These are phyloP conservation scores for Hydraecia micacea DNA, from an alignment of 2,888 invertebrate genomes.

Conservation along the genomic window DNA sequence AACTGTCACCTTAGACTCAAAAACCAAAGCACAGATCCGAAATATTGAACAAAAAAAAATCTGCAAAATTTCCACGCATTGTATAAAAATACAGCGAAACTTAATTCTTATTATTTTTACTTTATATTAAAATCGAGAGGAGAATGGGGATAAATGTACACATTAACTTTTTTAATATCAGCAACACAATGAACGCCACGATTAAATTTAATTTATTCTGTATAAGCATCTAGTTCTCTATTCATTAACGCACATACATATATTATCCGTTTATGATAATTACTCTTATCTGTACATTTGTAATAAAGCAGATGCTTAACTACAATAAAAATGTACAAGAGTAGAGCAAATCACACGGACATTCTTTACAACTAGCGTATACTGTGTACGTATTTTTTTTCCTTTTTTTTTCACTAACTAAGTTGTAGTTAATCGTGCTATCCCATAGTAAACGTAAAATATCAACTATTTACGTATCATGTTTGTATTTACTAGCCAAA, in stretches of 20 bases:
- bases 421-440: conserved; percentile 81
- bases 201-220: conserved; percentile 77
- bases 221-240: conserved; percentile 87
- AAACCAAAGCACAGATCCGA: conserved; percentile 54
- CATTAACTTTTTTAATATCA: conserved; percentile 67
- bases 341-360: conserved; percentile 73
- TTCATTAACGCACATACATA: conserved; percentile 85
- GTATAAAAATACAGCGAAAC: conserved; percentile 86
- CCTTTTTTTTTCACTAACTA: conserved; percentile 84
- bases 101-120: conserved; percentile 74
- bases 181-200: conserved; percentile 79
- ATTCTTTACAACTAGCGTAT: conserved; percentile 88
- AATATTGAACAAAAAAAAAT: conserved; percentile 41
- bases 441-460: conserved; percentile 80
- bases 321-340: conserved; percentile 63
- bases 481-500: conserved; percentile 85
- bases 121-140: conserved; percentile 74
- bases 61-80: conserved; percentile 61
- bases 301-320: conserved; percentile 59
- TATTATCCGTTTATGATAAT: conserved; percentile 72
- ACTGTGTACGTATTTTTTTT: conserved; percentile 88
- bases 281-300: conserved; percentile 63
- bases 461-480: conserved; percentile 84
- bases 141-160: conserved; percentile 74
- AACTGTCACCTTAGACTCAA: conserved; percentile 24